Percentiles rank a stretch among this genome's conserved stretches.
phyloP scores from a whole-genome alignment of 2,888 invertebrate genomes.

The Allacma fusca region DNA sequence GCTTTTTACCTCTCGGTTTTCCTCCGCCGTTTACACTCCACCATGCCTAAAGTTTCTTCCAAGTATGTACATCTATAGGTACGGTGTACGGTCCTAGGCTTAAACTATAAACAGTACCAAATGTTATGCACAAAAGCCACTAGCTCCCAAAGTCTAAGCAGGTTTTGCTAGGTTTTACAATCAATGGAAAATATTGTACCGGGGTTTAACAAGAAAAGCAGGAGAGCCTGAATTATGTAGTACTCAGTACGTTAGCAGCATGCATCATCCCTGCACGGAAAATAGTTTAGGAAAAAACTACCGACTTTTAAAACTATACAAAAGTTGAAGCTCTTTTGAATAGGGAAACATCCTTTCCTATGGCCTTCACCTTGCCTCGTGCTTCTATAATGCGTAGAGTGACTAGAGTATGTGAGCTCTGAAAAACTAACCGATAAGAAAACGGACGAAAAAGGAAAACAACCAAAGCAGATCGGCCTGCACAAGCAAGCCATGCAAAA shows the following conservation, averaged over 20 bases:
- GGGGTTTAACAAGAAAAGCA: not conserved
- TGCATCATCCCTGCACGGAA: not conserved
- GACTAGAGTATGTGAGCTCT: too few relatives aligned
- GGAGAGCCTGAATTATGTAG: not conserved
- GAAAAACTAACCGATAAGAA: not conserved
- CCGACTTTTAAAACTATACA: not conserved
- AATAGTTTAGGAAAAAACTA: not conserved
- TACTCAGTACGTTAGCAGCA: not conserved
- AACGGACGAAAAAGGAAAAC: not conserved
- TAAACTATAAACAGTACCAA: too few relatives aligned
- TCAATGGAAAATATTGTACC: conserved; percentile 6
- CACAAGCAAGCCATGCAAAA: too few relatives aligned
- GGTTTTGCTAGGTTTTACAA: not conserved
- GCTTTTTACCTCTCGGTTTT: conserved; percentile 19
- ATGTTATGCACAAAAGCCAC: not conserved
- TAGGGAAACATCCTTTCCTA: conserved; percentile 20
- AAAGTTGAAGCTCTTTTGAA: not conserved
- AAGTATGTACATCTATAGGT: too few relatives aligned
- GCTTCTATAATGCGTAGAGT: not conserved
- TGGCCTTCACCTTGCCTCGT: conserved; percentile 27
- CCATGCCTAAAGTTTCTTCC: too few relatives aligned
- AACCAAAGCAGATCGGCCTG: not conserved
- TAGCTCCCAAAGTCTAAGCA: not conserved
- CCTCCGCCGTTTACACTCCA: not conserved
- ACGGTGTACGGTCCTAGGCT: too few relatives aligned